Evolutionary conservation across 2,113 vertebrate genomes (phyloP), one percentile per base, ranked within the genome.

Genomic region (Thamnaconus septentrionalis): DNA sequence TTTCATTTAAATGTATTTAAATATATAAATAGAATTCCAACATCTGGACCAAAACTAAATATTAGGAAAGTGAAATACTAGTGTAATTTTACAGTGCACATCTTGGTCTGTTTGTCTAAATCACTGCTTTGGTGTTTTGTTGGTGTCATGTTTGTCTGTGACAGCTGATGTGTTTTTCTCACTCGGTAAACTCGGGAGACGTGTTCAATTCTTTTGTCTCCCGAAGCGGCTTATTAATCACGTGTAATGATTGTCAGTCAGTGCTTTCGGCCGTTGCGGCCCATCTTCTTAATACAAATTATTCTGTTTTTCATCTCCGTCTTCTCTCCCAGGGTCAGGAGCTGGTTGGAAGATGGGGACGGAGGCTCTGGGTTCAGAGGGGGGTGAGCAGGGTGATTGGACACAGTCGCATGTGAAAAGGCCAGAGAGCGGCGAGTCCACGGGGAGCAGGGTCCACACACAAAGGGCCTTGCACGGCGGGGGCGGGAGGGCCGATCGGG

Each of bases 361-460:
- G 49, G 80, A 60, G 79, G 65, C 68, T 79, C 62, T 40, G 64
- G 70, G 66, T 75, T 83, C 74, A 62, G 70, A 63, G 76, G 81
- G 70, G 82, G 86, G 76, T 76, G 62, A 58, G 80, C 45, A 6
- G 64, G 73, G 82, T 88, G 88, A 92, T 91, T 92, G 89, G 88
- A 91, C 90, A 92, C 92, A 93, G 88, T 92, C 78, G 78, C 89
- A 85, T 86, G 85, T 91, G 86, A 92, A 31, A 92, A 91, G 82
- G 80, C 87, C 88, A 87, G 82, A 82, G 81, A 88, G 84, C 63
- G 59, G 76, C 70, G 79, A 86, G 87, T 80, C 88, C 75, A 76
- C 84, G 72, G 86, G 87, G 89, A 90, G 88, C 80, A 74, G 60
- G 73, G 82, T 84, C 85, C 62, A 45, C 80, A 78, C 80, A 90